Conservation (phyloP, 2,888 invertebrate genomes). For the Sarcophaga subvicina region DNA sequence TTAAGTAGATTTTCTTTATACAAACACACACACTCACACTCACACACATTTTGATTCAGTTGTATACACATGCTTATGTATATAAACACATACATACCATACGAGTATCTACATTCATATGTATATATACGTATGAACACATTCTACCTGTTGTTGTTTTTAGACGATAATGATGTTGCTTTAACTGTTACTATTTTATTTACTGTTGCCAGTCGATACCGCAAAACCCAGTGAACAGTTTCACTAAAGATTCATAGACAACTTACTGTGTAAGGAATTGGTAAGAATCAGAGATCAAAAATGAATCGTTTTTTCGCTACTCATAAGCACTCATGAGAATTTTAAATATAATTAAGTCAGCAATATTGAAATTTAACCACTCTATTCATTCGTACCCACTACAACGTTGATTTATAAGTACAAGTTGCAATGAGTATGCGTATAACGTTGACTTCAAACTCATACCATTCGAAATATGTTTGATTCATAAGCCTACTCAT, state of each 20-base stretch:
- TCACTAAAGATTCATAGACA: background rate
- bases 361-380: no score
- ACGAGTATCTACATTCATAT: background rate
- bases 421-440: no score
- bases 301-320: no score
- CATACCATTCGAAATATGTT: no score
- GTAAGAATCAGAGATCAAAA: no score
- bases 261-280: no score
- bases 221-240: background rate
- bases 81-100: background rate
- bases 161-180: slow-evolving; percentile 8
- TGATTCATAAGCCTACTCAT: no score
- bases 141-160: slow-evolving; percentile 17
- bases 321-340: no score
- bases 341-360: no score
- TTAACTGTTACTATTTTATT: background rate
- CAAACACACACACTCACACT: background rate
- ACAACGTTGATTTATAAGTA: no score
- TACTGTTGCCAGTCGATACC: background rate
- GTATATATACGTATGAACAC: background rate
- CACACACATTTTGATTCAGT: background rate
- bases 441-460: no score
- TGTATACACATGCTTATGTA: background rate
- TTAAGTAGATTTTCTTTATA: slow-evolving; percentile 76
- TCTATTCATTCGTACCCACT: no score